These are phyloP conservation scores for Trachymyrmex cornetzi DNA, from an alignment of 1,140 invertebrate species.

Conservation along the genomic window DNA sequence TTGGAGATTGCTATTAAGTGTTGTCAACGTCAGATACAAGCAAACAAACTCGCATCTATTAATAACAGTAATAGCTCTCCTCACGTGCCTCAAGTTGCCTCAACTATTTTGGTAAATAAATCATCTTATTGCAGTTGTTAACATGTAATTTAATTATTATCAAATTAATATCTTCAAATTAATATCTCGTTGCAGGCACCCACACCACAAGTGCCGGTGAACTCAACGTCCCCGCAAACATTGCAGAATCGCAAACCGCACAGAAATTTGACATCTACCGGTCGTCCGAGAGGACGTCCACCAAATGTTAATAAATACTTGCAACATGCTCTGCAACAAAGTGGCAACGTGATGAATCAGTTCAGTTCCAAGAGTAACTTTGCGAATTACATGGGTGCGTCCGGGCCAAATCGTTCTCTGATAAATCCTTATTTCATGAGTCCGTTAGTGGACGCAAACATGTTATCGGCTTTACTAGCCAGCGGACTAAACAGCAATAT, in stretches of 20 bases:
- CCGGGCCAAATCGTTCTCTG: constrained; percentile 77
- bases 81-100: constrained; percentile 39
- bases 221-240: constrained; percentile 66
- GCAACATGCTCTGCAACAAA: constrained; percentile 75
- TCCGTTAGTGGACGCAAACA: constrained; percentile 81
- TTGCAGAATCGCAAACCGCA: constrained; percentile 72
- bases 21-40: constrained; percentile 80
- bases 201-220: constrained; percentile 63
- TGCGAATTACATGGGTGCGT: constrained; percentile 77
- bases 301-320: constrained; percentile 83
- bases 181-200: constrained; percentile 63
- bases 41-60: constrained; percentile 78
- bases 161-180: not conserved
- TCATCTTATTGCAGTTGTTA: not conserved
- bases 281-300: constrained; percentile 83
- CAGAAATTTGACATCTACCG: constrained; percentile 70
- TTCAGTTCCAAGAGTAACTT: constrained; percentile 79
- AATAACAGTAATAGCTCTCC: constrained; percentile 45
- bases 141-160: not conserved
- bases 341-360: constrained; percentile 77
- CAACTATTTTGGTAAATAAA: constrained; percentile 74
- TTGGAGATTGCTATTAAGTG: constrained; percentile 81
- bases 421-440: constrained; percentile 83
- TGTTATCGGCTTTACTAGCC: constrained; percentile 82
- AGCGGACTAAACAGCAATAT: constrained; percentile 78